Base-by-base conservation (phyloP, 2,888 invertebrate genomes). In the Cyclophora punctaria region DNA sequence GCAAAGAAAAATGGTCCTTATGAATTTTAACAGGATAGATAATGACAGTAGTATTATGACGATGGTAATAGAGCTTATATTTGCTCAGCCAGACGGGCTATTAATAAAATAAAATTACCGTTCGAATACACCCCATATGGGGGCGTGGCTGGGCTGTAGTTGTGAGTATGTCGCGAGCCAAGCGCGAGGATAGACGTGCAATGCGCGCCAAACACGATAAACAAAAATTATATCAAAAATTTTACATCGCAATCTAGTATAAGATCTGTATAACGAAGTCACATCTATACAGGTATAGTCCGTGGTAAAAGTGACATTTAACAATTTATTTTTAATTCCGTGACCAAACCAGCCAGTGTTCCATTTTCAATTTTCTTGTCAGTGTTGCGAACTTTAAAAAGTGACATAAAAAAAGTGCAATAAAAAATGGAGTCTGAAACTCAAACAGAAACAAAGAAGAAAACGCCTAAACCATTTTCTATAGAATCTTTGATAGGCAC, bases 401-500 rank as follows among this genome's bases (percentile, higher is more conserved):
- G 34, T 6, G 34, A 44, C 20, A 20, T 20, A 20, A 20, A 20
- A n/a, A 20, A 20, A 20, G 20, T 20, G 20, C 20, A 20, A 42
- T 7, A 52, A 7, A 37, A 44, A 41, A 75, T 75, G 87, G 83
- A 86, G 55, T 80, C 81, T 0, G 78, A 84, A 66, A 64, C 82
- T 37, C 62, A 80, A 55, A 80, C 80, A 0, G 76, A 79, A 60
- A 79, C 78, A 0, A 75, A 78, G 53, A 83, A 83, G 51, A 85
- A 77, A 64, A 83, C 86, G 48, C 91, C 91, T 3, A 90, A 89
- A 62, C 90, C 92, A 1, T 92, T 92, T 71, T 90, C 91, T 1
- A 92, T 92, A 45, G 92, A 92, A 72, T 91, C 91, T 1, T 66
- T 92, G 35, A 92, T 92, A 34, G 89, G 89, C 0, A 64, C 63